These are phyloP conservation scores for Drosophila miranda DNA, from an alignment of 1,140 invertebrate species.

Conservation along the genomic window DNA sequence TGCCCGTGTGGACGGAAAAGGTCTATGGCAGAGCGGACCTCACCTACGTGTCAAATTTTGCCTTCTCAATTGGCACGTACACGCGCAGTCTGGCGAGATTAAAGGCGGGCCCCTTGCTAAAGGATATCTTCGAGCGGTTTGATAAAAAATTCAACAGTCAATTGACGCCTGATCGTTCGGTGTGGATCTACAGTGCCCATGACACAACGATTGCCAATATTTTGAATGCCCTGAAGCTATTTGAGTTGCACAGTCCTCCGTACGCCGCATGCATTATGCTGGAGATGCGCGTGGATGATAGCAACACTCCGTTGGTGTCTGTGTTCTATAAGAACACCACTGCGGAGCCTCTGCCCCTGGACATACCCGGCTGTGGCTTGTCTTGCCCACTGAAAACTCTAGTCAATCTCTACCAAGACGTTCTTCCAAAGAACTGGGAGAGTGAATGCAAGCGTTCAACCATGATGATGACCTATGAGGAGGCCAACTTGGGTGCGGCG, in stretches of 20 bases:
- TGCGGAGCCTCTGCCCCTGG: conserved; percentile 83
- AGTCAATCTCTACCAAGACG: conserved; percentile 83
- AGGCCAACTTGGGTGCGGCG: conserved; percentile 73
- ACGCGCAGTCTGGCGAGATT: conserved; percentile 84
- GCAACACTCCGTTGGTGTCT: conserved; percentile 81
- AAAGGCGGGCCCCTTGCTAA: conserved; percentile 86
- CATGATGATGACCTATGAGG: conserved; percentile 78
- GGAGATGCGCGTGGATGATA: conserved; percentile 85
- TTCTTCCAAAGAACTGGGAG: conserved; percentile 85
- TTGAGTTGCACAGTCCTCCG: conserved; percentile 87
- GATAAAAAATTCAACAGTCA: conserved; percentile 77
- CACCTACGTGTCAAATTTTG: conserved; percentile 83
- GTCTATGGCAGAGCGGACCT: conserved; percentile 83
- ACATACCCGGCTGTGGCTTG: conserved; percentile 85
- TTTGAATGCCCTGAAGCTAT: conserved; percentile 88
- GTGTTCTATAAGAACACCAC: conserved; percentile 86
- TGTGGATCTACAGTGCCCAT: conserved; percentile 91
- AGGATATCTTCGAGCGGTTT: conserved; percentile 86
- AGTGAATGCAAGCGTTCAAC: conserved; percentile 83
- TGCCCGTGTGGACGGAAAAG: conserved; percentile 88
- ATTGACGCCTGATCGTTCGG: conserved; percentile 84
- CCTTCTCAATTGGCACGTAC: conserved; percentile 83
- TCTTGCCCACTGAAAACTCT: conserved; percentile 85
- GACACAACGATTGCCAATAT: conserved; percentile 92
- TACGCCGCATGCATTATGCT: conserved; percentile 89